phyloP scores from a whole-genome alignment of 1,140 invertebrate species.

The Globodera rostochiensis region DNA sequence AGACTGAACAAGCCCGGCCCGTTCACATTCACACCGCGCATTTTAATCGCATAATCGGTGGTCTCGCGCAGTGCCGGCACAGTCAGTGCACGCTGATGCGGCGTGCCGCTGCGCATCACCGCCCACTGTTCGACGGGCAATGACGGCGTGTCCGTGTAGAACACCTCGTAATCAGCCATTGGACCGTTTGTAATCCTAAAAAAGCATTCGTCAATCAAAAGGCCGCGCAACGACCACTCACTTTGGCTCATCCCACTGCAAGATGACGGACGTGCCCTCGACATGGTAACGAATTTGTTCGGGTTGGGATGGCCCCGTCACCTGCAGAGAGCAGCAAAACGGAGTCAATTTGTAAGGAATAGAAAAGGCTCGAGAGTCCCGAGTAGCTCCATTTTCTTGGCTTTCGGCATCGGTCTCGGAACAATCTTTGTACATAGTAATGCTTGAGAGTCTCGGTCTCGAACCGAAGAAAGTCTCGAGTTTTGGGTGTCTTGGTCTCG shows the following conservation, averaged over 20 bases:
- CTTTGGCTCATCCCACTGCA: slow-evolving; percentile 59
- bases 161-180: slow-evolving; percentile 63
- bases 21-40: slow-evolving; percentile 57
- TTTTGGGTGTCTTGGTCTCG: no score
- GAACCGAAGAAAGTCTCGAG: no score
- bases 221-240: not conserved
- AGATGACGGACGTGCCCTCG: slow-evolving; percentile 57
- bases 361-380: no score
- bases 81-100: slow-evolving; percentile 45
- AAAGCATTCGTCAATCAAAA: no score
- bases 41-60: slow-evolving; percentile 57
- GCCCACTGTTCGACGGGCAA: slow-evolving; percentile 60
- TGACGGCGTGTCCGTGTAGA: slow-evolving; percentile 60
- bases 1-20: slow-evolving; percentile 56
- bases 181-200: slow-evolving; percentile 58
- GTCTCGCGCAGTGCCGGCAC: slow-evolving; percentile 52
- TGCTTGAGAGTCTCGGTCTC: no score
- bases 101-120: slow-evolving; percentile 43
- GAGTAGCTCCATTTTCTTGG: no score
- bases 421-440: no score
- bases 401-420: no score
- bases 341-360: no score
- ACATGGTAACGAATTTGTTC: slow-evolving; percentile 62
- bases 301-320: slow-evolving; percentile 52
- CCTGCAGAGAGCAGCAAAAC: not conserved